A percentile compares a stretch with the other conserved stretches of the same genome.
Evolutionary conservation across 2,797 vertebrate genomes (phyloP).

Genomic region (Myotis pilosus): DNA sequence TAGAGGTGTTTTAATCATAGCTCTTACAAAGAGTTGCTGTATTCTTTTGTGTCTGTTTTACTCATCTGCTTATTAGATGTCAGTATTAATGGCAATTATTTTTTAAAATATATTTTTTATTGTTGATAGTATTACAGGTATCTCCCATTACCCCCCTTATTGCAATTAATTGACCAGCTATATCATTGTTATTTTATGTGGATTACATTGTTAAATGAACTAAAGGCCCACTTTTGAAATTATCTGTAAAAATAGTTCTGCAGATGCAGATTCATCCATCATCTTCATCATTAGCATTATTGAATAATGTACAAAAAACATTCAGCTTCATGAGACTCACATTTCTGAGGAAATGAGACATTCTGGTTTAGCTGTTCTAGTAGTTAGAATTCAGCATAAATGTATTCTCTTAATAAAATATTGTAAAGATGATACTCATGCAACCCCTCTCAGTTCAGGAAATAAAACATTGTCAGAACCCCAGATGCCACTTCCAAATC

Average conservation of each 20-base stretch:
- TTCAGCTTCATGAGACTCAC: background rate
- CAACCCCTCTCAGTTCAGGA: background rate
- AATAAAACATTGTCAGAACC: background rate
- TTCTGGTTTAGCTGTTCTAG: background rate
- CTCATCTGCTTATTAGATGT: slow-evolving; percentile 66
- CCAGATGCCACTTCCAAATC: background rate
- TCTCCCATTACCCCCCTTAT: background rate
- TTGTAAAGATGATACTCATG: background rate
- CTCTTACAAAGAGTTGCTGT: slow-evolving; percentile 41
- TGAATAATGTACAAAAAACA: background rate
- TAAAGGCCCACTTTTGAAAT: slow-evolving; percentile 4
- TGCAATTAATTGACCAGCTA: slow-evolving; percentile 45
- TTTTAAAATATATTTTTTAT: no score
- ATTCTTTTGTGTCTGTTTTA: slow-evolving; percentile 42
- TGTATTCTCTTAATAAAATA: slow-evolving; percentile 10
- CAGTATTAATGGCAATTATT: slow-evolving; percentile 54
- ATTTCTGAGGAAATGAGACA: slow-evolving; percentile 9
- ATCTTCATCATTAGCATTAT: background rate
- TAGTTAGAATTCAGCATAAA: slow-evolving; percentile 15
- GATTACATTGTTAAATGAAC: slow-evolving; percentile 48
- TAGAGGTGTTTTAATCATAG: slow-evolving; percentile 41
- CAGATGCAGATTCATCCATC: background rate
- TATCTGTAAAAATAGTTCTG: slow-evolving; percentile 36
- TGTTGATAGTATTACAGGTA: no score
- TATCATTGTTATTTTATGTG: slow-evolving; percentile 31